These are phyloP conservation scores for Calliphora vomitoria DNA, from an alignment of 2,888 invertebrate species.

Conservation along the genomic window DNA sequence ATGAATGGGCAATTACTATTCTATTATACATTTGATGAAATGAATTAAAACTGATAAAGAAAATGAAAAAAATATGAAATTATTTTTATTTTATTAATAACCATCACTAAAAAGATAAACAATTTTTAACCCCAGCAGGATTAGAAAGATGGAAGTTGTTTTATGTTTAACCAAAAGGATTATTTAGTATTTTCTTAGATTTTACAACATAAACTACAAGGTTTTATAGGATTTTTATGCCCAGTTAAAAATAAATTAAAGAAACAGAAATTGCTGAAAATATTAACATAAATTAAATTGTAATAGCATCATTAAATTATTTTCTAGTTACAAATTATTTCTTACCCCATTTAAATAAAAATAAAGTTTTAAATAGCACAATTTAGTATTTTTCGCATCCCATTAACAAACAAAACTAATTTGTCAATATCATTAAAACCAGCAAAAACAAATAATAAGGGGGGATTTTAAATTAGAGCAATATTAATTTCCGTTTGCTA, in stretches of 20 bases:
- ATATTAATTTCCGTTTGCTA: conserved; percentile 21
- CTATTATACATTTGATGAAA: not conserved
- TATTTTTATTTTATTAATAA: too few species aligned
- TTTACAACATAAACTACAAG: too few species aligned
- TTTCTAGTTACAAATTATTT: not conserved
- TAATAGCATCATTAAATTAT: not conserved
- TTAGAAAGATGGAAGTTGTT: too few species aligned
- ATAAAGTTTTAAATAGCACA: too few species aligned
- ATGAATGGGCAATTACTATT: conserved; percentile 11
- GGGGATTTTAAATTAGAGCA: not conserved
- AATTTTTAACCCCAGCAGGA: too few species aligned
- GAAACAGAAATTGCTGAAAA: too few species aligned
- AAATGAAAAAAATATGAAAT: not conserved
- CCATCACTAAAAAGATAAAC: too few species aligned
- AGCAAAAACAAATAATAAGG: not conserved
- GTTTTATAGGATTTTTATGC: too few species aligned
- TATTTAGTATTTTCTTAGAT: too few species aligned
- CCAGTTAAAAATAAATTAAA: too few species aligned
- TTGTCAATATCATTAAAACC: not conserved
- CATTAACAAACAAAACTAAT: not conserved
- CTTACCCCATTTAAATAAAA: not conserved
- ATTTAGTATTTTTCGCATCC: not conserved
- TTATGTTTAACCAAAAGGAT: too few species aligned
- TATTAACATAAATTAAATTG: too few species aligned
- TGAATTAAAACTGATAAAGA: not conserved